Base-by-base conservation (phyloP, 2,797 vertebrate genomes). In the Oryzias sinensis region DNA sequence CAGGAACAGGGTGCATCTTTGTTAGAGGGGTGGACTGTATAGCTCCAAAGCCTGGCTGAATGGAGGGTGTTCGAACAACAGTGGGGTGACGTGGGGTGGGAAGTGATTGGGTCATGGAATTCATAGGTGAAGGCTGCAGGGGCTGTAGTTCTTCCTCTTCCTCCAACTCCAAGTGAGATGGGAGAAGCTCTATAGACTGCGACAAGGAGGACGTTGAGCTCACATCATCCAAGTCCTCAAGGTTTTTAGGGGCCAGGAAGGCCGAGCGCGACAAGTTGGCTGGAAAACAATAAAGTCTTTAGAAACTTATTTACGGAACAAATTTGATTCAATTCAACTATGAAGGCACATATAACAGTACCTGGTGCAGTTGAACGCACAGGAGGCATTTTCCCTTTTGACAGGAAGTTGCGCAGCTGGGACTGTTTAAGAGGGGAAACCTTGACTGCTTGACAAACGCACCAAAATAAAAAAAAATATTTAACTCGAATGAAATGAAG, bases 291-390 rank as follows among this genome's bases (percentile, higher is more conserved):
- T 2, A 50, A 18, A 14, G 24, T 18, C 3, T 6, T 44, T 25
- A n/a, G 25, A 51, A 40, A 9, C 18, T 3, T 16, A 17, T 25
- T 43, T 54, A 16, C 5, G 1, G 16, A n/a, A 2, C 43, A 11
- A 17, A 25, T 33, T 14, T 43, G 3, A 25, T 27, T 62, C 40
- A 14, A 53, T 33, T 52, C 14, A 56, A 3, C 11, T 53, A 53
- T 42, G 3, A 43, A 56, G 41, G 8, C 11, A 33, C 14, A 56
- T 20, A 56, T 53, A 44, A 33, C 43, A 44, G 8, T 93, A 99
- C 97, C 97, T 95, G 97, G 97, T 74, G 97, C 97, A 11, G 94
- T 98, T 15, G 96, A 97, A 48, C 94, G 92, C 43, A 99, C 80
- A 1, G 95, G 95, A 4, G 96, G 96, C 65, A 93, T 95, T 78